Evolutionary conservation across 2,888 invertebrate species (phyloP), one percentile per base, ranked within the genome.

Genomic region (Drosophila putrida): DNA sequence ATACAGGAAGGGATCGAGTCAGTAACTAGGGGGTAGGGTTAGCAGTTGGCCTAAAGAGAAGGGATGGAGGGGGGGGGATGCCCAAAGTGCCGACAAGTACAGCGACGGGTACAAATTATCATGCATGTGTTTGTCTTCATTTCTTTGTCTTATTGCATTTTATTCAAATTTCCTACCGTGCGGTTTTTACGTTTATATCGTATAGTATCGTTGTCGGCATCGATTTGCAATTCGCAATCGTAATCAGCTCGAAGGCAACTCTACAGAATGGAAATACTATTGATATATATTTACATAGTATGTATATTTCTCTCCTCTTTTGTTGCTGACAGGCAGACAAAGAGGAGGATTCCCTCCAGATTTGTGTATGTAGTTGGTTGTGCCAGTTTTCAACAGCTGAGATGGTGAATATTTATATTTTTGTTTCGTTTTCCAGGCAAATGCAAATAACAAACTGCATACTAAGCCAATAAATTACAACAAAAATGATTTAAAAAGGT

Each of bases 81-180:
- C 61, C 68, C 68, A 75, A 83, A 86, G 83, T 86, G 89, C 84
- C 89, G 82, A 83, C 82, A 85, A 82, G 62, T 50, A 47, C 66
- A 60, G 53, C 58, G 50, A 75, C 53, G 73, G 67, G 70, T 80
- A 83, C 79, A 79, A 87, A 89, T 89, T 84, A 84, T 84, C 86
- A 87, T 81, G 78, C 76, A 78, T 86, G 83, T 81, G 63, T 72
- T 72, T 72, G 68, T 65, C 69, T 80, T 72, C 60, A 72, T 73
- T 80, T 78, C 82, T 82, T 83, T 84, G 89, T 89, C 83, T 85
- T 83, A 83, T 89, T 84, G 89, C 89, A 84, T 86, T 85, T 88
- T 88, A 86, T 89, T 88, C 86, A 86, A 88, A 89, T 86, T 86
- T 82, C 90, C 86, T 88, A 82, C 86, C 86, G 88, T 89, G 90